phyloP scores from a whole-genome alignment of 2,888 invertebrate genomes.

The Julus scandinavius region DNA sequence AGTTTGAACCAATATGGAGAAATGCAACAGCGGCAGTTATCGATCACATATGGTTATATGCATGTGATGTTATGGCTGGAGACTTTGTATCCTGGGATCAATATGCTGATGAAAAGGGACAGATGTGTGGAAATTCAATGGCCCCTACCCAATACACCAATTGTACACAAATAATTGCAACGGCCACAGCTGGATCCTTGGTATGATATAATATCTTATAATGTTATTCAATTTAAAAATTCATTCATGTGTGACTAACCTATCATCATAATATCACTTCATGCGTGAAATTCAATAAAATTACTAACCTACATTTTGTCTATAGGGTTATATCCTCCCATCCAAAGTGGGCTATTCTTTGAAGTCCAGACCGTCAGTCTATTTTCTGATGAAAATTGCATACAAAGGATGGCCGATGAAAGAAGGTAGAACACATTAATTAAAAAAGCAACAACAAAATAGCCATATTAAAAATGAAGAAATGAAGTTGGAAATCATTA shows the following conservation, averaged over 20 bases:
- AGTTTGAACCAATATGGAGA: constrained; percentile 51
- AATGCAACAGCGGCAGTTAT: constrained; percentile 31
- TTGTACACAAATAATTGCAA: constrained; percentile 45
- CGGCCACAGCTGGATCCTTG: constrained; percentile 51
- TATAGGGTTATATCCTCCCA: constrained; percentile 21
- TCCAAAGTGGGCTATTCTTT: constrained; percentile 9
- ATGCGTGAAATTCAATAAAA: no score
- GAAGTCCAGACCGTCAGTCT: not conserved
- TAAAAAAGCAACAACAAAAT: not conserved
- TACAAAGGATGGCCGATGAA: constrained; percentile 10
- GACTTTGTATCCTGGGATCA: constrained; percentile 30
- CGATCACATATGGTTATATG: constrained; percentile 50
- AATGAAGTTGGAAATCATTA: not conserved
- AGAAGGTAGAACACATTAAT: not conserved
- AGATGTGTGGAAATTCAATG: not conserved
- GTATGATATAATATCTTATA: not conserved
- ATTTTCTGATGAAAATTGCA: not conserved
- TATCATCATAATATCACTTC: not conserved
- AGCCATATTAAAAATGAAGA: not conserved
- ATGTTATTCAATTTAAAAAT: not conserved
- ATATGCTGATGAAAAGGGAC: constrained; percentile 27
- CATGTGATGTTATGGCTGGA: constrained; percentile 39
- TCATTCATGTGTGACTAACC: no score
- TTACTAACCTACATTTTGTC: not conserved
- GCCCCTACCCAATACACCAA: constrained; percentile 40